Percentiles rank a stretch among this genome's conserved stretches.
phyloP scores from a whole-genome alignment of 1,140 invertebrate species.

The Pseudomyrmex flavicornis region DNA sequence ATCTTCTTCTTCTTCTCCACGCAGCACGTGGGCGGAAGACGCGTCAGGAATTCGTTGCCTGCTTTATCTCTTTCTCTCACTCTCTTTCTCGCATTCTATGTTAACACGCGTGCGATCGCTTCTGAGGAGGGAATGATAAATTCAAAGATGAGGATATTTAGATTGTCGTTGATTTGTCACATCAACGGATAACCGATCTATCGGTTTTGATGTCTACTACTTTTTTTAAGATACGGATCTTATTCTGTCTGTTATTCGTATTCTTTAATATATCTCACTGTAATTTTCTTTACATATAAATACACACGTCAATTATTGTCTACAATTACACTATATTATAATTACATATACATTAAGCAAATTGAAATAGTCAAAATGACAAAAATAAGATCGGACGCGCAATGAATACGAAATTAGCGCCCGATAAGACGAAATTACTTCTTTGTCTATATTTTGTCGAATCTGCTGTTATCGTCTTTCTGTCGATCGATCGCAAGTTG shows the following conservation, averaged over 20 bases:
- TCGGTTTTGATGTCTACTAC: neutral
- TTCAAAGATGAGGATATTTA: conserved; percentile 45
- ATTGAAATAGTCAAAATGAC: too few relatives aligned
- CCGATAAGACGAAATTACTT: too few relatives aligned
- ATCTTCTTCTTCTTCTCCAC: neutral
- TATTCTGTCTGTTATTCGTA: too few relatives aligned
- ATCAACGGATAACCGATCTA: neutral
- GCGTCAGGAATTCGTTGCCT: conserved; percentile 14
- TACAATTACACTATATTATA: too few relatives aligned
- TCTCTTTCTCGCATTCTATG: neutral
- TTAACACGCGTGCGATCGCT: conserved; percentile 7
- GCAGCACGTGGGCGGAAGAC: conserved; percentile 35
- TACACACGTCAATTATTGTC: too few relatives aligned
- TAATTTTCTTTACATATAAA: too few relatives aligned
- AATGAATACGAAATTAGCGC: too few relatives aligned
- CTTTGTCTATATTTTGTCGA: too few relatives aligned
- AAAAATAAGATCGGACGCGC: too few relatives aligned
- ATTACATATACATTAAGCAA: too few relatives aligned
- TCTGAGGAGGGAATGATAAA: conserved; percentile 49
- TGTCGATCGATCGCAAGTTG: neutral
- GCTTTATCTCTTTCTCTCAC: neutral
- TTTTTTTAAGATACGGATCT: too few relatives aligned
- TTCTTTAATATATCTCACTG: too few relatives aligned
- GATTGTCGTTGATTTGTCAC: conserved; percentile 62
- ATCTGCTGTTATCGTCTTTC: neutral